These are phyloP conservation scores for Aphodius sticticus DNA, from an alignment of 2,888 invertebrate genomes.

Conservation along the genomic window DNA sequence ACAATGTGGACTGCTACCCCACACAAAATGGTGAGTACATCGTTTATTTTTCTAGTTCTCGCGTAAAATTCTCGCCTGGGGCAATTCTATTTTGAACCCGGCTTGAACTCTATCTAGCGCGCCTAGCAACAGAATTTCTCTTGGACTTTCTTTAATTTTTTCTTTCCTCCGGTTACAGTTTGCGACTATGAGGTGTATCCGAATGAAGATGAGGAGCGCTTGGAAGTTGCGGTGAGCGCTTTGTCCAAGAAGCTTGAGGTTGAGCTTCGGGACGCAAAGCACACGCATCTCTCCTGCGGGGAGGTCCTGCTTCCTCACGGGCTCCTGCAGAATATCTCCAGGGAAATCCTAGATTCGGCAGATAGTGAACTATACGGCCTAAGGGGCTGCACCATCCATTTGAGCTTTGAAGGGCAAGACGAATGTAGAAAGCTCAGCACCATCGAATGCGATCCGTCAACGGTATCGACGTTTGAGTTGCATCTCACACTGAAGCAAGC, in stretches of 20 bases:
- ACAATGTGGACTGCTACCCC: constrained; percentile 28
- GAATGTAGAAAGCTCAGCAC: constrained; percentile 76
- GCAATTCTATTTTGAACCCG: constrained; percentile 16
- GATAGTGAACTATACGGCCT: constrained; percentile 91
- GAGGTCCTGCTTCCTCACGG: constrained; percentile 88
- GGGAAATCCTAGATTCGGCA: constrained; percentile 82
- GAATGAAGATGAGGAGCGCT: constrained; percentile 46
- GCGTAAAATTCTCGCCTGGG: constrained; percentile 10
- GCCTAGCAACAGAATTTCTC: constrained; percentile 31
- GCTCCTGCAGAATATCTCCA: constrained; percentile 79
- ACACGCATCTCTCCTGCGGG: constrained; percentile 80
- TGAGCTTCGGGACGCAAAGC: constrained; percentile 81
- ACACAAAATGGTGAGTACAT: constrained; percentile 29
- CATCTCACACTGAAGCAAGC: constrained; percentile 87
- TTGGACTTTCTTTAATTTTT: constrained; percentile 17
- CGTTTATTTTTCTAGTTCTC: background rate
- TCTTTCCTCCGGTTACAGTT: constrained; percentile 27
- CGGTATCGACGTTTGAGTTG: constrained; percentile 89
- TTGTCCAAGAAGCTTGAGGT: constrained; percentile 80
- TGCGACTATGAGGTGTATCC: constrained; percentile 37
- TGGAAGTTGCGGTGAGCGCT: constrained; percentile 67
- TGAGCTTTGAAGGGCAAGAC: constrained; percentile 77
- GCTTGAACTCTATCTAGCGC: constrained; percentile 25
- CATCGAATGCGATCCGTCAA: constrained; percentile 84
- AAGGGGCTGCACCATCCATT: constrained; percentile 84